phyloP scores from a whole-genome alignment of 1,140 invertebrate genomes.

The Brachionus angularis region DNA sequence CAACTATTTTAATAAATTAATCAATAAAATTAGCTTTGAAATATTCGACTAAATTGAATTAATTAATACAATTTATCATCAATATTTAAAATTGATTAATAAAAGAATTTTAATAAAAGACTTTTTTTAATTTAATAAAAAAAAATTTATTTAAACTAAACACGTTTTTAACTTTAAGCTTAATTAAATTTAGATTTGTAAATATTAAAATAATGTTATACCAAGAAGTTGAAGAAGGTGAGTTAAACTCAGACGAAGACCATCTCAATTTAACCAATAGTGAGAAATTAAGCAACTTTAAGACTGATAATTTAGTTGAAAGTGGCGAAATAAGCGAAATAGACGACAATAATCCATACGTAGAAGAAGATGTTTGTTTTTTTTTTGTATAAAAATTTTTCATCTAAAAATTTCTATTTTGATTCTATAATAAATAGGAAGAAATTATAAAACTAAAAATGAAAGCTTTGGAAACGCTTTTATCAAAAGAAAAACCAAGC shows the following conservation, averaged over 20 bases:
- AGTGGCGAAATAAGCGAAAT: not conserved
- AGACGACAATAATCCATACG: not conserved
- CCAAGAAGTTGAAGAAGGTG: constrained; percentile 14
- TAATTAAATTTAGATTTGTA: not conserved
- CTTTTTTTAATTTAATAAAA: no score
- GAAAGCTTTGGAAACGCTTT: no score
- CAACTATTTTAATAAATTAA: no score
- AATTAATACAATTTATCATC: no score
- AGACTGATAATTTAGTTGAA: not conserved
- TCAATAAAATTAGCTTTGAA: no score
- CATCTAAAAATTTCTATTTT: not conserved
- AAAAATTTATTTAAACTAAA: not conserved
- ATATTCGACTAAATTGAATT: no score
- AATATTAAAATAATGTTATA: not conserved
- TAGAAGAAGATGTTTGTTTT: constrained; percentile 13
- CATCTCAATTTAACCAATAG: no score
- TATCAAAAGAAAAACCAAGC: no score
- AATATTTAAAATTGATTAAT: no score
- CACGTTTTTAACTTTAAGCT: not conserved
- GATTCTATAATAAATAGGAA: no score
- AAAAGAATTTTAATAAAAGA: no score
- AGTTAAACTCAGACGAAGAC: constrained; percentile 7
- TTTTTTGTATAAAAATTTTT: not conserved
- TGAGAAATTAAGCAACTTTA: no score
- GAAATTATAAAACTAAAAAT: constrained; percentile 30